Conservation (phyloP, 1,140 invertebrate species). For the Drosophila varians region DNA sequence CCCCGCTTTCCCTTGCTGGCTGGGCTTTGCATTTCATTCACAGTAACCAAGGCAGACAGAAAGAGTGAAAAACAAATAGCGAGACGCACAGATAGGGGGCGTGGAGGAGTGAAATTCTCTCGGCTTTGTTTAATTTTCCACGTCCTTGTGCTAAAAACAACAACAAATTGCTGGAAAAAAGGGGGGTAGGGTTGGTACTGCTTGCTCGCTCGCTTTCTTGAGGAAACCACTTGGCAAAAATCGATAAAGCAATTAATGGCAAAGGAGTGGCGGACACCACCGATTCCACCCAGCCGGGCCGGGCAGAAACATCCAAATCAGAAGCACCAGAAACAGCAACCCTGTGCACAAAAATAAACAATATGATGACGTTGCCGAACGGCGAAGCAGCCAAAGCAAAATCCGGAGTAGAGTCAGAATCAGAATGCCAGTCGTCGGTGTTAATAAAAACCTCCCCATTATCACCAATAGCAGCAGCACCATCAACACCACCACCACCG, state of each 20-base stretch:
- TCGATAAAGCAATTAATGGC: slow-evolving; percentile 81
- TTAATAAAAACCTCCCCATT: slow-evolving; percentile 35
- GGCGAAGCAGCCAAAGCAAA: slow-evolving; percentile 6
- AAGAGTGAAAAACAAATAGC: slow-evolving; percentile 15
- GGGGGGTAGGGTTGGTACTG: slow-evolving; percentile 10
- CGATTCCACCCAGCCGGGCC: slow-evolving; percentile 26
- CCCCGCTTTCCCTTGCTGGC: background rate
- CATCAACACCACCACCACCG: no score
- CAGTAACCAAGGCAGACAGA: slow-evolving; percentile 59
- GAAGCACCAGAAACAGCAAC: slow-evolving; percentile 37
- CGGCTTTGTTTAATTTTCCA: slow-evolving; percentile 42
- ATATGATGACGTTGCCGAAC: slow-evolving; percentile 19
- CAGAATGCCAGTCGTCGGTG: slow-evolving; percentile 39
- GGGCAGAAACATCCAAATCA: slow-evolving; percentile 1
- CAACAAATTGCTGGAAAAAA: slow-evolving; percentile 33
- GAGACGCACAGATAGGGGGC: background rate
- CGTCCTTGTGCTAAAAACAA: slow-evolving; percentile 80
- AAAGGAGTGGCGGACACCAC: slow-evolving; percentile 62
- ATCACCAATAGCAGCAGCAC: slow-evolving; percentile 14
- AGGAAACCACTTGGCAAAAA: slow-evolving; percentile 52
- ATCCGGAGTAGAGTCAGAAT: background rate
- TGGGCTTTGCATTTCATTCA: slow-evolving; percentile 55
- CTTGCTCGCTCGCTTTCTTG: no score
- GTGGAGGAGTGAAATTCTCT: no score
- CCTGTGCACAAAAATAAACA: slow-evolving; percentile 72